phyloP scores from a whole-genome alignment of 2,113 vertebrate species.

The Condylura cristata region DNA sequence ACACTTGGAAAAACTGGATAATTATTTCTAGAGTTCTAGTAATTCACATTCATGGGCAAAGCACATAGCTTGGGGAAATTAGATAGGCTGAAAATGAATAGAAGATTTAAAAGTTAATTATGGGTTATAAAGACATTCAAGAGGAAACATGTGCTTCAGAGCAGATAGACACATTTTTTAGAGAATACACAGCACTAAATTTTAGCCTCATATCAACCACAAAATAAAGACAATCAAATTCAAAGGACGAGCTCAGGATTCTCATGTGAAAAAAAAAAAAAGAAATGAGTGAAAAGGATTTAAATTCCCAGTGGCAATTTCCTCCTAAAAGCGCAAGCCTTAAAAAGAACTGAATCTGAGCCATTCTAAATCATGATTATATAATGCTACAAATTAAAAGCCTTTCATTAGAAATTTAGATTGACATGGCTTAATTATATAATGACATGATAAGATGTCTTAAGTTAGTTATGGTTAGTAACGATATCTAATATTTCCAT shows the following conservation, averaged over 20 bases:
- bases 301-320: background rate
- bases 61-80: conserved; percentile 50
- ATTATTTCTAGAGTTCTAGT: conserved; percentile 31
- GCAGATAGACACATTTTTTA: conserved; percentile 28
- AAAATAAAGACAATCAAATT: conserved; percentile 31
- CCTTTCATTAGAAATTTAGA: background rate
- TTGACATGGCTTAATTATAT: background rate
- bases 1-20: conserved; percentile 55
- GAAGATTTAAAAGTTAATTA: conserved; percentile 67
- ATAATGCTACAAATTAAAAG: background rate
- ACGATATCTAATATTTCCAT: background rate
- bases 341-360: conserved; percentile 21
- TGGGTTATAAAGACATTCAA: conserved; percentile 33
- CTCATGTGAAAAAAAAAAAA: conserved; percentile 3
- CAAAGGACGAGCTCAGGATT: background rate
- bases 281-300: conserved; percentile 13
- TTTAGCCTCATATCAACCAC: conserved; percentile 7
- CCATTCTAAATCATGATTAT: conserved; percentile 1
- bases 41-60: conserved; percentile 67
- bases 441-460: background rate
- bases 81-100: conserved; percentile 61
- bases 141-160: conserved; percentile 47
- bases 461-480: background rate
- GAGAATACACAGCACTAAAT: conserved; percentile 31
- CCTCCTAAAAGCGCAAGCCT: background rate